These are phyloP conservation scores for Serrognathus titanus DNA, from an alignment of 2,888 invertebrate species.

Conservation along the genomic window DNA sequence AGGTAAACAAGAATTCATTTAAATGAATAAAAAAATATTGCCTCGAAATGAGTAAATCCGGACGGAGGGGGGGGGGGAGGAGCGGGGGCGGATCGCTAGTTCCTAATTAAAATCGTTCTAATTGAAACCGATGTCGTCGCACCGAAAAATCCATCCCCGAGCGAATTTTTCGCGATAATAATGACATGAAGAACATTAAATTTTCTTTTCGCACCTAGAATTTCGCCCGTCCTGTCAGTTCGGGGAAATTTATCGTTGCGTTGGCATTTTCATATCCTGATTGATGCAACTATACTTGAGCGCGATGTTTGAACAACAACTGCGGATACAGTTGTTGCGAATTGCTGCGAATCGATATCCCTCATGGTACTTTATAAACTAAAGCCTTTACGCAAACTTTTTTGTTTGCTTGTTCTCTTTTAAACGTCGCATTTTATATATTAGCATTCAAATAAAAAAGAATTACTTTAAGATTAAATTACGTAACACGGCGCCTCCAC, in stretches of 20 bases:
- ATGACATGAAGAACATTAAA: neutral
- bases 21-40: no score
- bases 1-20: no score
- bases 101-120: no score
- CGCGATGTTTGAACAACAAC: conserved; percentile 3
- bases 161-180: neutral
- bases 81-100: no score
- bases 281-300: conserved; percentile 2
- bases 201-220: conserved; percentile 3
- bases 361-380: neutral
- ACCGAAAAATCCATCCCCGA: no score
- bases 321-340: neutral
- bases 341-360: neutral
- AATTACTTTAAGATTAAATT: no score
- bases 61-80: no score
- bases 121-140: no score
- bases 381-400: neutral
- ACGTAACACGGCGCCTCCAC: no score
- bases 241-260: neutral
- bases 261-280: conserved; percentile 3
- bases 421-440: no score
- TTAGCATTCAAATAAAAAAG: no score
- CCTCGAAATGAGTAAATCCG: no score
- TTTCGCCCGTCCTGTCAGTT: neutral
- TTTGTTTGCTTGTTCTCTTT: neutral